phyloP scores from a whole-genome alignment of 1,140 invertebrate genomes.

The Panagrolaimus sp. region DNA sequence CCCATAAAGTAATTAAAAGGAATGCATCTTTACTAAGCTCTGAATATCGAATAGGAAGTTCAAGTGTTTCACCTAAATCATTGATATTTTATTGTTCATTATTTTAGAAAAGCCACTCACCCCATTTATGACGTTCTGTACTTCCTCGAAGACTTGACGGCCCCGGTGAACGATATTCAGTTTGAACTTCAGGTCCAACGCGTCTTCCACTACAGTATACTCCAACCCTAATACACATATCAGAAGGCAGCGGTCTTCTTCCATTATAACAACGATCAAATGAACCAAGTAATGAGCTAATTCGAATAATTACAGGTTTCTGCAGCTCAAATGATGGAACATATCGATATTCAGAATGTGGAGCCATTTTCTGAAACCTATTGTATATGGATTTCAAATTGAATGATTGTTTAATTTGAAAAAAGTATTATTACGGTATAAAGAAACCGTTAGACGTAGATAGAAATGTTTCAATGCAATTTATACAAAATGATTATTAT shows the following conservation, averaged over 20 bases:
- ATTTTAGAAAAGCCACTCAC: too few species aligned
- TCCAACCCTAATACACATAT: not conserved
- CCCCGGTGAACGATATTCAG: conserved; percentile 74
- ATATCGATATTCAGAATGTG: not conserved
- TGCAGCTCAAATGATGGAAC: not conserved
- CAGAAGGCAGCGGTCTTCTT: not conserved
- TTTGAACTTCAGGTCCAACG: conserved; percentile 78
- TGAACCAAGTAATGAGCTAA: not conserved
- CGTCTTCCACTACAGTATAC: conserved; percentile 76
- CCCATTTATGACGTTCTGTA: too few species aligned
- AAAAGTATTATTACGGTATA: too few species aligned
- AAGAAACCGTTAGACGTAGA: too few species aligned
- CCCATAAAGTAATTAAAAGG: conserved; percentile 84
- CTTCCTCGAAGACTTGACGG: not conserved
- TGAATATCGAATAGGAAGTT: conserved; percentile 79
- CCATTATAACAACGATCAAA: conserved; percentile 11
- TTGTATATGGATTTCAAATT: too few species aligned
- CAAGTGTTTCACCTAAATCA: conserved; percentile 92
- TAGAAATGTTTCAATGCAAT: too few species aligned
- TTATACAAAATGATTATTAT: too few species aligned
- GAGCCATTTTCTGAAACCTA: not conserved
- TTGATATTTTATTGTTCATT: too few species aligned
- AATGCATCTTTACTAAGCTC: conserved; percentile 82
- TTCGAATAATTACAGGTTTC: not conserved
- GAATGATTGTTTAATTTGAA: too few species aligned